Evolutionary conservation across 2,797 vertebrate genomes (phyloP), one percentile per base, ranked within the genome.

Genomic region (Tympanoctomys barrerae): DNA sequence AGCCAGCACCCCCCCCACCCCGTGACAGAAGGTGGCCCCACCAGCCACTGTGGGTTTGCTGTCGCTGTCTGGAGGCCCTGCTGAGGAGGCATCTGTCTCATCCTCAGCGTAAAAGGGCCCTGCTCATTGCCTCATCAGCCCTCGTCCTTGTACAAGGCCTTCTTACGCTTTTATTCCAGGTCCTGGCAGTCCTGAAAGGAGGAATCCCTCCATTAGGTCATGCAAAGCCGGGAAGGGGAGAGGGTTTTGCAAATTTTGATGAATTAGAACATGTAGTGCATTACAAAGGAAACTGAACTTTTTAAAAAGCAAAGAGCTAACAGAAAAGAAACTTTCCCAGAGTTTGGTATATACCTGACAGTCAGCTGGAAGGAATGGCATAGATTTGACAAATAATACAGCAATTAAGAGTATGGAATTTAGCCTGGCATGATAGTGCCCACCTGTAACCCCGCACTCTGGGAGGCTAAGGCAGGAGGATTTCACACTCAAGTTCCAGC

Each of bases 11-110:
- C 46, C 79, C 62, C 42, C 39, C 4, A 39, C 39, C 42, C 31
- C 11, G 83, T 21, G 42, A 89, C 91, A 94, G 95, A 90, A 85
- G 96, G 93, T 36, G 39, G 57, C 68, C 57, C 71, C 14, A 39
- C 36, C 59, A 36, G 12, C 19, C 24, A n/a, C 62, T 73, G 4
- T 4, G 49, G 66, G 68, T 5, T 31, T 54, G 16, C 11, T 13
- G 39, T 28, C 28, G 46, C 82, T 64, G 54, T 85, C 78, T 36
- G 66, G 78, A 26, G 77, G 87, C 52, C 89, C 75, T 52, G 59
- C 89, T 54, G 77, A 88, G 84, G 68, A 66, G 57, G 5, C n/a
- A 28, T 49, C 64, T 33, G 71, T 78, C 71, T 42, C 18, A 62
- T 71, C 46, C 5, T 46, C 42, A 73, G 11, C 24, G 21, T 28